phyloP scores from a whole-genome alignment of 2,888 invertebrate species.

The Epistrophe eligans region DNA sequence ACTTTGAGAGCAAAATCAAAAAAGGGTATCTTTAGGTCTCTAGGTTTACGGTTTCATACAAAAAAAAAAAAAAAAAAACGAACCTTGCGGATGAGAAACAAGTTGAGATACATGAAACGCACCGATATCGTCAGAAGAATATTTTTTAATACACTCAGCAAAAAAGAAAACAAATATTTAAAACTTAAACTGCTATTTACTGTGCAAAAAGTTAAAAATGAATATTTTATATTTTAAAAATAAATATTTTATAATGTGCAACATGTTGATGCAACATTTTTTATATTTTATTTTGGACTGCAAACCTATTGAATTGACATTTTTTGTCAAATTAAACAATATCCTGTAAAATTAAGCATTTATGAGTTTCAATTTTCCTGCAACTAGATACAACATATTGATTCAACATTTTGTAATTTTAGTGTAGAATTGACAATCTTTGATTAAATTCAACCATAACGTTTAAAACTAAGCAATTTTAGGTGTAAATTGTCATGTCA shows the following conservation, averaged over 20 bases:
- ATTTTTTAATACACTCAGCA: neutral
- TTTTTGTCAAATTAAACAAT: no score
- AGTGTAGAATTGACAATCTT: no score
- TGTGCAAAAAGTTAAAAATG: neutral
- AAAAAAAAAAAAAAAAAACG: constrained; percentile 23
- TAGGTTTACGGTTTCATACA: constrained; percentile 74
- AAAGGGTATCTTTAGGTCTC: constrained; percentile 74
- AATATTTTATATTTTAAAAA: no score
- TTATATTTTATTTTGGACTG: neutral
- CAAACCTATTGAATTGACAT: no score
- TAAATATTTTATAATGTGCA: no score
- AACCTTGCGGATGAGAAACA: constrained; percentile 22
- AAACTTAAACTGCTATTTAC: no score
- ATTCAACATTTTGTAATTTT: neutral
- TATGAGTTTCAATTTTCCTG: no score
- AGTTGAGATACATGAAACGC: constrained; percentile 53
- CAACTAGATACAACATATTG: neutral
- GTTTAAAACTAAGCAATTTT: no score
- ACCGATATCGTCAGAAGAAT: constrained; percentile 36
- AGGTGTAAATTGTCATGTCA: no score
- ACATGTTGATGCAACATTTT: neutral
- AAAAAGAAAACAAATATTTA: neutral
- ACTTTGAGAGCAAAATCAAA: constrained; percentile 30
- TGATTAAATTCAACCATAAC: no score
- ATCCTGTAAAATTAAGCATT: no score